phyloP scores from a whole-genome alignment of 2,888 invertebrate genomes.

The Aphodius sticticus region DNA sequence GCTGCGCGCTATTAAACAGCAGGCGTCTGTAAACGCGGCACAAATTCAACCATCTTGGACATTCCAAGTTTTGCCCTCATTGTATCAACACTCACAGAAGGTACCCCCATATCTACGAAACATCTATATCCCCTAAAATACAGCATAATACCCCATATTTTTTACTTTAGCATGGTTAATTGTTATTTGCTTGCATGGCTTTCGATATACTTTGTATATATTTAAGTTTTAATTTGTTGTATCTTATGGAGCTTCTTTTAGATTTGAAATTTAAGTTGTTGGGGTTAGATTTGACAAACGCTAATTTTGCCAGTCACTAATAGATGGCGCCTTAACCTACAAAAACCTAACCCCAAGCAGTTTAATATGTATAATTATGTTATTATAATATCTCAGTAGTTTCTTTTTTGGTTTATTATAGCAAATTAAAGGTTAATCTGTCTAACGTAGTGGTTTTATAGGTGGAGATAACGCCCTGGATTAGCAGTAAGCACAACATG shows the following conservation, averaged over 20 bases:
- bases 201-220: neutral
- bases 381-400: too few relatives aligned
- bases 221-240: neutral
- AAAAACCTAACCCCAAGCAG: neutral
- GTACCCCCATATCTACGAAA: constrained; percentile 60
- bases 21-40: constrained; percentile 55
- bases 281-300: neutral
- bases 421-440: neutral
- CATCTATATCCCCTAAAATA: neutral
- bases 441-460: constrained; percentile 53
- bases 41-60: constrained; percentile 72
- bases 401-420: too few relatives aligned
- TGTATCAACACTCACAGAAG: constrained; percentile 87
- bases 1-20: constrained; percentile 60
- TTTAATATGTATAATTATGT: neutral
- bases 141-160: neutral
- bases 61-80: constrained; percentile 84
- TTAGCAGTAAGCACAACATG: constrained; percentile 99
- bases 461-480: constrained; percentile 94
- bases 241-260: neutral
- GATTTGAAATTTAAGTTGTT: neutral
- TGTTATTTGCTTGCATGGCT: constrained; percentile 1
- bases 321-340: neutral
- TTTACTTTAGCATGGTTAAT: constrained; percentile 15
- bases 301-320: neutral